A percentile compares a stretch with the other conserved stretches of the same genome.
Evolutionary conservation across 1,140 invertebrate genomes (phyloP).

Genomic region (Linepithema humile): DNA sequence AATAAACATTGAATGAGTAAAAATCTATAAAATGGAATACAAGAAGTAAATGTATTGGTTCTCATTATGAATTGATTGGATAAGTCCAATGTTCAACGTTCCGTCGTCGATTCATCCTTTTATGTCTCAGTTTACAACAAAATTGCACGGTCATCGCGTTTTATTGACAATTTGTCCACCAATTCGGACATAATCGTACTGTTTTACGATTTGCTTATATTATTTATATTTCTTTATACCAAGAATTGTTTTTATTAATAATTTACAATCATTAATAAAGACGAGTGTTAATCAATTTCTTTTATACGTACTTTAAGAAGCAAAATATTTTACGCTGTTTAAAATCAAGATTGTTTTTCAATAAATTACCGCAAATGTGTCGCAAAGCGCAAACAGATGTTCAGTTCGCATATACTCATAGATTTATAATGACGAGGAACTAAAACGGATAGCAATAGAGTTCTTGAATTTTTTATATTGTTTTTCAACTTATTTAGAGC

Average conservation of each 20-base stretch:
- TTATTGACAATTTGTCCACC: background rate
- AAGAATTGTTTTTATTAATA: background rate
- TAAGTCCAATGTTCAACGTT: background rate
- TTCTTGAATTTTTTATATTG: conserved; percentile 13
- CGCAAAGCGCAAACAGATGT: background rate
- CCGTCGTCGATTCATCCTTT: background rate
- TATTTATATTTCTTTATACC: background rate
- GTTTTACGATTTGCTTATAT: conserved; percentile 19
- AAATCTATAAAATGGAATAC: background rate
- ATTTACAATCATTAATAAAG: too few species aligned
- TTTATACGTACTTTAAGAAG: background rate
- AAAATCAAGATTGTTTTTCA: background rate
- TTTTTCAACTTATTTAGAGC: background rate
- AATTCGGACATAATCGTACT: background rate
- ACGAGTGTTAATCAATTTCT: background rate
- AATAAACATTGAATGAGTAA: too few species aligned
- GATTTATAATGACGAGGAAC: background rate
- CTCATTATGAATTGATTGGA: background rate
- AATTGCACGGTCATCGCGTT: conserved; percentile 23
- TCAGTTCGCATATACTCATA: background rate
- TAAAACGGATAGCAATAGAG: background rate
- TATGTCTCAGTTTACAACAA: background rate
- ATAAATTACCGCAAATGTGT: background rate
- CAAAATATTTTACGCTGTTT: background rate
- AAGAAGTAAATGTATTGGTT: background rate